Evolutionary conservation across 2,113 vertebrate genomes (phyloP), one percentile per base, ranked within the genome.

Genomic region (Antechinus stuartii): DNA sequence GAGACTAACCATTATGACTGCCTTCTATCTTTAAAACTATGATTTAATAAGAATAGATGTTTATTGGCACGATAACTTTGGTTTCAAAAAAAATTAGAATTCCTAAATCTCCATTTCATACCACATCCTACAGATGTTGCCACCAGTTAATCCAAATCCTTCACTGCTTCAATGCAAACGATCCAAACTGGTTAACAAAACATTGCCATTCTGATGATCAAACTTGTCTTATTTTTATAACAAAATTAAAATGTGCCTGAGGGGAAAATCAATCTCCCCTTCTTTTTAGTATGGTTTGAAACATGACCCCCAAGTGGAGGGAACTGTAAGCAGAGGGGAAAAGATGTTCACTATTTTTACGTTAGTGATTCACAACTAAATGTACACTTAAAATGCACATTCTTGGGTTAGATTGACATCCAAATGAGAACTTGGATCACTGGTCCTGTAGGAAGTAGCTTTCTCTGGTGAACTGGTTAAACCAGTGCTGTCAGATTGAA

Each of bases 401-500:
- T 93, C 92, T 57, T 56, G 96, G 92, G 27, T 61, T 97, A 95
- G 98, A 98, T n/a, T 98, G 98, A 98, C 98, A 98, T 97, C 90
- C 95, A 98, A 98, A 98, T 96, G 97, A 98, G 98, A 97, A 94
- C 96, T 97, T 22, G 98, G 97, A 97, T 98, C 95, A 97, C 47
- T 96, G 97, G 97, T 97, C 98, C 98, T 92, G 1, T 26, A 98
- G 96, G 95, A 95, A 94, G 95, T 95, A 61, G 96, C 97, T 96
- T 98, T 96, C 96, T 98, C 95, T 97, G 95, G 97, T 98, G 98
- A 99, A 99, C 53, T 98, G 98, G 98, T 98, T 99, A 99, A 99
- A 98, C 94, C 96, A 96, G 96, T 23, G 95, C 98, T 99, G 98
- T 99, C 98, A 98, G 97, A 96, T 95, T 98, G 96, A 98, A 98